Evolutionary conservation across 2,113 vertebrate genomes (phyloP).

Genomic region (Paradoxurus hermaphroditus): DNA sequence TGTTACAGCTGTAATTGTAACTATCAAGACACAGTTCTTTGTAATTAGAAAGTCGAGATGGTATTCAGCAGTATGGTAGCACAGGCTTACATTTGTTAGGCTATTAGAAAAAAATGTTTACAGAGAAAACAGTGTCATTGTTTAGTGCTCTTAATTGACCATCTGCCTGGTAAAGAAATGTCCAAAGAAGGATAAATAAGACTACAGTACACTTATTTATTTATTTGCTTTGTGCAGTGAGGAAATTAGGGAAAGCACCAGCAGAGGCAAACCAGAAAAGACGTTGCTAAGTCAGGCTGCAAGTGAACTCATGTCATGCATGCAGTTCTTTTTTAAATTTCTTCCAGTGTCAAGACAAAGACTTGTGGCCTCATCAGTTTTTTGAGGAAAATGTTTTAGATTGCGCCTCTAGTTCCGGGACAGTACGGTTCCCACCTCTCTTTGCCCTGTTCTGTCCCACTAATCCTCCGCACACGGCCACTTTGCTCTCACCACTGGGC

Average conservation of each 20-base stretch:
- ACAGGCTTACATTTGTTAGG: conserved; percentile 89
- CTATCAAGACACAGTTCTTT: conserved; percentile 90
- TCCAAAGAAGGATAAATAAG: conserved; percentile 90
- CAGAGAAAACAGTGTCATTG: conserved; percentile 91
- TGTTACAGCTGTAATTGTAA: conserved; percentile 91
- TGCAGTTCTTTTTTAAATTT: conserved; percentile 78
- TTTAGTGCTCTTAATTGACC: conserved; percentile 92
- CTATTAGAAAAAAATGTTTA: conserved; percentile 92
- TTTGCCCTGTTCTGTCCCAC: background rate
- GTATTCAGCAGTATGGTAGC: conserved; percentile 88
- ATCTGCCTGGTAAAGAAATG: conserved; percentile 89
- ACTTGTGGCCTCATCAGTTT: conserved; percentile 73
- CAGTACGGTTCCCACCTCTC: background rate
- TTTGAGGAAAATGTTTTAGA: conserved; percentile 36
- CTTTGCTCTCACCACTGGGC: background rate
- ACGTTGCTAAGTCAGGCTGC: conserved; percentile 82
- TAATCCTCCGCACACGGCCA: fast-evolving
- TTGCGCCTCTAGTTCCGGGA: background rate
- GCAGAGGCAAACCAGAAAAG: conserved; percentile 81
- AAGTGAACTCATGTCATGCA: conserved; percentile 79
- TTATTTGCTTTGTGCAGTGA: conserved; percentile 85
- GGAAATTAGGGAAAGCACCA: conserved; percentile 83
- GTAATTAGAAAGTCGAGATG: conserved; percentile 93
- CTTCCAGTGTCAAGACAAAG: conserved; percentile 75
- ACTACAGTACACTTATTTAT: conserved; percentile 84